Evolutionary conservation across 1,140 invertebrate species (phyloP), one percentile per base, ranked within the genome.

Genomic region (Amyelois transitella): DNA sequence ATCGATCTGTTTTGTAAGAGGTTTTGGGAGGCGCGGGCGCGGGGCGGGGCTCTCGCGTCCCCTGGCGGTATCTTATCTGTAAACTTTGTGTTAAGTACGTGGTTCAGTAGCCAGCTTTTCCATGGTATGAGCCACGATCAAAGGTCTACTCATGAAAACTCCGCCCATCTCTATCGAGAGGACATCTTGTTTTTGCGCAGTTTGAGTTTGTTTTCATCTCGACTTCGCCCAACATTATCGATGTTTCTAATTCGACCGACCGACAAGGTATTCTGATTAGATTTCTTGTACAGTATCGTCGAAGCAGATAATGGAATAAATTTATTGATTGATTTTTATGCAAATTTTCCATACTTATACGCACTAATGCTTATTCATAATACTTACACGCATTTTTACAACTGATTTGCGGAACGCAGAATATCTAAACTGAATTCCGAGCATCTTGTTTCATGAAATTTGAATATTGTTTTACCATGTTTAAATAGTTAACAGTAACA

Each of bases 1-100:
- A n/a, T 86, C 82, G 79, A 75, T 77, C 66, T 79, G 82, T 82
- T 80, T 82, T 79, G 74, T 81, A 75, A 75, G 72, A 81, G 79
- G 77, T 79, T 81, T 80, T 78, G 75, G 45, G 38, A 18, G 8
- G 57, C 55, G 58, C 56, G 59, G 55, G 57, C 32, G 67, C 64
- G 60, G 51, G 55, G 75, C 68, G 67, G 68, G 68, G 72, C 73
- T 69, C 75, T 75, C 66, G 72, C 71, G 71, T 68, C 75, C 74
- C 69, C 66, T 38, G 55, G 58, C 44, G 49, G 49, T 19, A 25
- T 48, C 45, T 48, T 55, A 59, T 50, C 53, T 47, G 24, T 60
- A 60, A 57, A 54, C 62, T 53, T 20, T 49, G 51, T 60, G 44
- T 54, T 58, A 55, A 55, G 54, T 50, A 22, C 58, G 49, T 61